Evolutionary conservation across 2,797 vertebrate genomes (phyloP).

Genomic region (Chrysolophus pictus): DNA sequence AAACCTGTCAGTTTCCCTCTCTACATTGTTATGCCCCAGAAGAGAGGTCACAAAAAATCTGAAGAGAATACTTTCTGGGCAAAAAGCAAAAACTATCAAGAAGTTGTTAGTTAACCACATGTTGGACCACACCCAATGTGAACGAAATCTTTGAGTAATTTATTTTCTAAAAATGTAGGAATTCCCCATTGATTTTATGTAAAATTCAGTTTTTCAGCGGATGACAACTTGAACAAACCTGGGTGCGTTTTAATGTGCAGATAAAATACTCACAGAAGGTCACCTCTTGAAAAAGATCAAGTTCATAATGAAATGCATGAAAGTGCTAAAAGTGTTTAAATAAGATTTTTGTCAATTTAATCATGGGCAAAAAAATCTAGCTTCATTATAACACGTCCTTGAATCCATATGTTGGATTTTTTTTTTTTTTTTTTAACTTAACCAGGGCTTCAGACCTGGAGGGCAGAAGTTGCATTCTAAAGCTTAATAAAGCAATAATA

Average conservation of each 20-base stretch:
- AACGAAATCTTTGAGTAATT: background rate
- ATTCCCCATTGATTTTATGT: background rate
- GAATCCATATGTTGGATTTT: background rate
- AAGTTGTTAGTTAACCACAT: background rate
- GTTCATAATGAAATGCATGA: background rate
- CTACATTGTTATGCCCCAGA: background rate
- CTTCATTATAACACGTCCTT: background rate
- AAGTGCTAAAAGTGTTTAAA: slow-evolving; percentile 5
- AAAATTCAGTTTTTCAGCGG: background rate
- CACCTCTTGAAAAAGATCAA: background rate
- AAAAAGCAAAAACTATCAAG: background rate
- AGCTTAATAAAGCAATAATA: background rate
- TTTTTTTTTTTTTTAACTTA: background rate
- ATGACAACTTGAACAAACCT: background rate
- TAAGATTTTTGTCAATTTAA: background rate
- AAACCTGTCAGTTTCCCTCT: background rate
- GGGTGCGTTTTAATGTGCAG: background rate
- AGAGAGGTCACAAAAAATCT: background rate
- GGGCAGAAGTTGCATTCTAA: background rate
- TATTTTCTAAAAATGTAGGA: background rate
- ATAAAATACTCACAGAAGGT: background rate
- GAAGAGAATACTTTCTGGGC: background rate
- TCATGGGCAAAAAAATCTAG: background rate
- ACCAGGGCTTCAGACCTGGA: background rate
- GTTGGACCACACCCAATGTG: background rate